Evolutionary conservation across 2,113 vertebrate genomes (phyloP), one percentile per base, ranked within the genome.

Genomic region (Etia nguti): DNA sequence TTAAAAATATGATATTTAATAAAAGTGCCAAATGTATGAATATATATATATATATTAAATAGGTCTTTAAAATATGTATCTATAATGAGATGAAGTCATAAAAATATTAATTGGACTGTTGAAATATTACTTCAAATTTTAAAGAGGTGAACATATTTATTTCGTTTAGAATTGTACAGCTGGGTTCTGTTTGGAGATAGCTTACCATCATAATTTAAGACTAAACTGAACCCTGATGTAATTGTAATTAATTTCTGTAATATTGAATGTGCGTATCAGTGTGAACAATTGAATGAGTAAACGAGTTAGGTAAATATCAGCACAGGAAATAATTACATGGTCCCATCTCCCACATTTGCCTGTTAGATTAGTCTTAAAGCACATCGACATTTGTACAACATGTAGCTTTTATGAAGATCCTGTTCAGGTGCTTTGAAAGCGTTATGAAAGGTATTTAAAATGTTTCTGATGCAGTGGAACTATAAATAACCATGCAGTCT

Each of bases 401-500:
- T 83, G 57, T 82, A 79, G 70, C 88, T 94, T 87, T 89, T 79
- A 84, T 85, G 50, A 90, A 57, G 82, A 22, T 88, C 88, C 81
- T 83, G 86, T 86, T 92, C 90, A 88, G 91, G 84, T 41, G 20
- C 62, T 88, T 84, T 92, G 84, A 95, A 92, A 83, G 90, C 90
- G 90, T 92, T 94, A 84, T 93, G 90, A 91, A 93, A 88, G 65
- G 82, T 31, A 87, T 91, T 50, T 90, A 7, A 91, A 89, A 85
- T 88, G 86, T 93, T 91, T 77, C 59, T 85, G 77, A 84, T 93
- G 86, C 79, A 90, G 87, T 89, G 65, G 56, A 90, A 87, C 81
- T 92, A 92, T 89, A 87, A 89, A 90, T 92, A 93, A 92, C 93
- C 86, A 91, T 94, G 96, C 94, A 92, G 92, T 96, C 93, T 95